Percentiles rank a stretch among this genome's conserved stretches.
Conservation (phyloP, 2,888 invertebrate species). For the Machimus atricapillus region DNA sequence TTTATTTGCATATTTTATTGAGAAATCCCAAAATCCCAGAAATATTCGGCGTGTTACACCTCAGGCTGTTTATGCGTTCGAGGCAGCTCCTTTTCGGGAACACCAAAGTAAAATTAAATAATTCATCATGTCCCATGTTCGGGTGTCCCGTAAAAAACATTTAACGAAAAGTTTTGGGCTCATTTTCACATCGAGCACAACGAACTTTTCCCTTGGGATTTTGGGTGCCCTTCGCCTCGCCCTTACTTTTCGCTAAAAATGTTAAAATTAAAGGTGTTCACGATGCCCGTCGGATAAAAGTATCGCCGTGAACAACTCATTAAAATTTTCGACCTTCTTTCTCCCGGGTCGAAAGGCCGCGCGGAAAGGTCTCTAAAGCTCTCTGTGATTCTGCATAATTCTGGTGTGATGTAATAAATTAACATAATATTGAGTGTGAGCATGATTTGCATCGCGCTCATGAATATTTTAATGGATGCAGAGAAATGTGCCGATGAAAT, state of each 20-base stretch:
- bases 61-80: not conserved
- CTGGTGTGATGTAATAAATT: slow-evolving; percentile 7
- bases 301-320: not conserved
- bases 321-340: slow-evolving; percentile 3
- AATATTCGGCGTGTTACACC: not conserved
- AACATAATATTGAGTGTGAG: slow-evolving; percentile 16
- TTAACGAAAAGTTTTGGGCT: not conserved
- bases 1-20: not conserved
- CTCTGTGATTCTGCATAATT: not conserved
- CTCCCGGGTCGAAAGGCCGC: not conserved
- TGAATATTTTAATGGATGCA: slow-evolving; percentile 11
- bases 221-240: not conserved
- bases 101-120: not conserved
- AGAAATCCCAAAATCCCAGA: not conserved
- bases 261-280: slow-evolving; percentile 14
- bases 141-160: not conserved
- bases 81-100: not conserved
- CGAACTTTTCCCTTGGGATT: not conserved
- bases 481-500: not conserved
- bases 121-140: not conserved
- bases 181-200: not conserved
- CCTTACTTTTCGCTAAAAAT: not conserved
- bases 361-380: not conserved
- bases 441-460: not conserved
- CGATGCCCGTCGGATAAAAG: not conserved